Conservation (phyloP, 2,888 invertebrate genomes). For the Sinhomidia bicolor region DNA sequence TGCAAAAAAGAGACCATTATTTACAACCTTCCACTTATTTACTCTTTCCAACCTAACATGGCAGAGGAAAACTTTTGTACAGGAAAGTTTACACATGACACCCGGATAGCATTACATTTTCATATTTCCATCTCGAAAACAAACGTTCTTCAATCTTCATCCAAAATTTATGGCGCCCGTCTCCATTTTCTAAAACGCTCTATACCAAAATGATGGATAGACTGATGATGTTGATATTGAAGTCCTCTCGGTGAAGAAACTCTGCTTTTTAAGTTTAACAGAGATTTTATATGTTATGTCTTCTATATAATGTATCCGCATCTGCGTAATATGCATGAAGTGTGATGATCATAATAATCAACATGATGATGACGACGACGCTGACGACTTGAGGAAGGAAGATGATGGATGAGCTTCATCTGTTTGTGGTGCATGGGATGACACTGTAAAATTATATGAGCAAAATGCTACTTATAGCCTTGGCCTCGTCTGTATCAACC, state of each 20-base stretch:
- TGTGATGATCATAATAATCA: not conserved
- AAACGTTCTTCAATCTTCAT: not conserved
- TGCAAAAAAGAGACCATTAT: too few relatives aligned
- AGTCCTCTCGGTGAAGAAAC: not conserved
- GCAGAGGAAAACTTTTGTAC: not conserved
- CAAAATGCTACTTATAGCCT: not conserved
- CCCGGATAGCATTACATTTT: not conserved
- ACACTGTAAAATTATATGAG: not conserved
- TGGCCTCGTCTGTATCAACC: not conserved
- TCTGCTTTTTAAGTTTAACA: not conserved
- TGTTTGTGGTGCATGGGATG: not conserved
- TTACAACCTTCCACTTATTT: too few relatives aligned
- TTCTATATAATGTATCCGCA: not conserved
- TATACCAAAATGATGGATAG: slow-evolving; percentile 50
- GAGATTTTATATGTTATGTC: not conserved
- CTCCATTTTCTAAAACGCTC: slow-evolving; percentile 10
- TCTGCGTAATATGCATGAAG: not conserved
- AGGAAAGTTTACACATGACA: not conserved
- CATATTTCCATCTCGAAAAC: not conserved
- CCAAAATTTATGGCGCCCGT: not conserved
- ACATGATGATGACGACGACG: slow-evolving; percentile 36
- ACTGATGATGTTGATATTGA: slow-evolving; percentile 45
- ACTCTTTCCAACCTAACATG: not conserved
- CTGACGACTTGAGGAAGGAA: slow-evolving; percentile 59
- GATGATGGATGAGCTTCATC: slow-evolving; percentile 77